Conservation (phyloP, 2,888 invertebrate species). For the Celastrina argiolus region DNA sequence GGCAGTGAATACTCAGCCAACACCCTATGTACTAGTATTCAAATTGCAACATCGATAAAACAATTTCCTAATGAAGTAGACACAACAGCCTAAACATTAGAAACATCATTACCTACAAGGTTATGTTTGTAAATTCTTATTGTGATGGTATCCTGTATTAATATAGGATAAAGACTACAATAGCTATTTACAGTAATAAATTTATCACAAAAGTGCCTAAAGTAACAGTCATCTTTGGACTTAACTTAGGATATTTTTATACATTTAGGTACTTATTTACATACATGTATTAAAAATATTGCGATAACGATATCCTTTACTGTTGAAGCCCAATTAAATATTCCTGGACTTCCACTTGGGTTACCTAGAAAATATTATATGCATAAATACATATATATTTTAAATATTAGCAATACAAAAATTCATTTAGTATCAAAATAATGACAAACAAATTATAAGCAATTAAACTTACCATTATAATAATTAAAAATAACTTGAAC, state of each 20-base stretch:
- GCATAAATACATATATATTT: constrained; percentile 50
- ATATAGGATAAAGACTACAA: constrained; percentile 30
- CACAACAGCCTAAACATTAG: constrained; percentile 20
- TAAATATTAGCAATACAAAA: constrained; percentile 21
- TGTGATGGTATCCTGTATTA: constrained; percentile 13
- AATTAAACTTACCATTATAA: constrained; percentile 63
- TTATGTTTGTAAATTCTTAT: constrained; percentile 20
- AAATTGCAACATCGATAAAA: constrained; percentile 34
- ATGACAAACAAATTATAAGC: constrained; percentile 35
- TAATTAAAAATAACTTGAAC: constrained; percentile 57
- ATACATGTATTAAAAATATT: constrained; percentile 49
- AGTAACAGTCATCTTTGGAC: constrained; percentile 68
- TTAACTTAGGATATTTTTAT: constrained; percentile 40
- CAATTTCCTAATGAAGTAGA: constrained; percentile 27
- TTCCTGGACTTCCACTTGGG: constrained; percentile 73
- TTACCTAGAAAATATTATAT: constrained; percentile 74
- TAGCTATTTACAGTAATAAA: constrained; percentile 62
- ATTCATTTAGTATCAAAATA: constrained; percentile 34
- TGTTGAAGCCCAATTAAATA: constrained; percentile 62
- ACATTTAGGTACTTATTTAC: constrained; percentile 36
- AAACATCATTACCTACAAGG: constrained; percentile 16
- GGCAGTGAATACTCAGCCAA: constrained; percentile 56
- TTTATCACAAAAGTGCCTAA: constrained; percentile 71
- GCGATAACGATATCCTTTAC: constrained; percentile 60
- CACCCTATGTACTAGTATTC: constrained; percentile 37